phyloP scores from a whole-genome alignment of 2,888 invertebrate species.

The Zaprionus bogoriensis region DNA sequence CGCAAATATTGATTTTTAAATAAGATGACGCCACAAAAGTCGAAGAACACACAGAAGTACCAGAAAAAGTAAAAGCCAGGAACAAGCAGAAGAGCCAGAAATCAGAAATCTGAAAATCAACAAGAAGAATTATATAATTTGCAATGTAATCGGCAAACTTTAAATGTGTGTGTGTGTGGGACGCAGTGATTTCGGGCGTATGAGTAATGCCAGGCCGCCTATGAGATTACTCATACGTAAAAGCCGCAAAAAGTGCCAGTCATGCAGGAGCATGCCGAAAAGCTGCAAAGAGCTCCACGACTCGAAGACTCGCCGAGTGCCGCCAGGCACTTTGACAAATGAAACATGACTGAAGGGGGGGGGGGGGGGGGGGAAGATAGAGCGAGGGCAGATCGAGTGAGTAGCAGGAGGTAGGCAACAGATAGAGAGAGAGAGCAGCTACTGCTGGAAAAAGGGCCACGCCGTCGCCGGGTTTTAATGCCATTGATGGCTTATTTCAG shows the following conservation, averaged over 20 bases:
- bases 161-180: conserved; percentile 41
- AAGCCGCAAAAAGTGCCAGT: conserved; percentile 64
- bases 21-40: conserved; percentile 69
- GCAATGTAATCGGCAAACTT: conserved; percentile 76
- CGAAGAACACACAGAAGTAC: conserved; percentile 19
- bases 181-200: conserved; percentile 61
- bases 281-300: conserved; percentile 4
- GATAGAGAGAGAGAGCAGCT: conserved; percentile 11
- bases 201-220: conserved; percentile 74
- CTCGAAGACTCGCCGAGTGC: conserved; percentile 43
- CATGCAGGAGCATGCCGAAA: conserved; percentile 50
- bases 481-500: conserved; percentile 78
- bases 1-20: conserved; percentile 75
- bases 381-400: not conserved
- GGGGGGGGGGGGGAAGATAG: not conserved
- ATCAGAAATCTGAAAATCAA: conserved; percentile 56
- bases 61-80: conserved; percentile 1
- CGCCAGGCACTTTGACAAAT: conserved; percentile 72
- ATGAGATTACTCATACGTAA: conserved; percentile 73
- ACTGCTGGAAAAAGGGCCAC: conserved; percentile 36
- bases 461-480: conserved; percentile 67
- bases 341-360: conserved; percentile 48
- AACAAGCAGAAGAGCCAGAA: not conserved
- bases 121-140: conserved; percentile 77
- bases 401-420: not conserved